A percentile compares a stretch with the other conserved stretches of the same genome.
phyloP scores from a whole-genome alignment of 2,888 invertebrate genomes.

The Acleris literana region DNA sequence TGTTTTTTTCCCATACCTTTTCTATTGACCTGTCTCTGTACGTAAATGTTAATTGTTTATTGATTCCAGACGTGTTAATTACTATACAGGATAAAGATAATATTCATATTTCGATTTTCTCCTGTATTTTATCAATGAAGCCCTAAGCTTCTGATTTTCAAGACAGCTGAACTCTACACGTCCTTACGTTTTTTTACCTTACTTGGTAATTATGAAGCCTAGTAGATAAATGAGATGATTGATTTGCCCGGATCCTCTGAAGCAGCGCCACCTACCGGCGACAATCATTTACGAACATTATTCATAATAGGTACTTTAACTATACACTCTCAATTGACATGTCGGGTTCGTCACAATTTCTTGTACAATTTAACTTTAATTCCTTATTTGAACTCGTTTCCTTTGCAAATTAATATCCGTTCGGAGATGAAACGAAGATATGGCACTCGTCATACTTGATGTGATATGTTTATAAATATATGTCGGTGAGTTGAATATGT shows the following conservation, averaged over 20 bases:
- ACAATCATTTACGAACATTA: constrained; percentile 53
- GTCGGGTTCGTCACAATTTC: constrained; percentile 75
- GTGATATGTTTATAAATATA: constrained; percentile 11
- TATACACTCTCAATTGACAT: constrained; percentile 82
- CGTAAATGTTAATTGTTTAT: no score
- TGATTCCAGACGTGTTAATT: no score
- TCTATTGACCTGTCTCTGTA: no score
- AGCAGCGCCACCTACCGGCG: constrained; percentile 14
- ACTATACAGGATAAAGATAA: no score
- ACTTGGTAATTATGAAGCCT: no score
- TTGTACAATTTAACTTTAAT: constrained; percentile 74
- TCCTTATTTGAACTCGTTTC: constrained; percentile 56
- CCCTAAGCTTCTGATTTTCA: no score
- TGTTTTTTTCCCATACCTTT: no score
- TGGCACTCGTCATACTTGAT: background rate
- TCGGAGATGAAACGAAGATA: constrained; percentile 42
- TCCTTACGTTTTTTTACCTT: no score
- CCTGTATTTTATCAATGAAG: no score
- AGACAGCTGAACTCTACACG: no score
- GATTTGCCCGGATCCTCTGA: background rate
- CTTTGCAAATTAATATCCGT: constrained; percentile 50
- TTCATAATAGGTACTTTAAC: constrained; percentile 63
- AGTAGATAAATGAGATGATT: background rate
- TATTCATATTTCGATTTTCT: no score
- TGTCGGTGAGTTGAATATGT: background rate